phyloP scores from a whole-genome alignment of 2,113 vertebrate genomes.

The Sclerurus mexicanus region DNA sequence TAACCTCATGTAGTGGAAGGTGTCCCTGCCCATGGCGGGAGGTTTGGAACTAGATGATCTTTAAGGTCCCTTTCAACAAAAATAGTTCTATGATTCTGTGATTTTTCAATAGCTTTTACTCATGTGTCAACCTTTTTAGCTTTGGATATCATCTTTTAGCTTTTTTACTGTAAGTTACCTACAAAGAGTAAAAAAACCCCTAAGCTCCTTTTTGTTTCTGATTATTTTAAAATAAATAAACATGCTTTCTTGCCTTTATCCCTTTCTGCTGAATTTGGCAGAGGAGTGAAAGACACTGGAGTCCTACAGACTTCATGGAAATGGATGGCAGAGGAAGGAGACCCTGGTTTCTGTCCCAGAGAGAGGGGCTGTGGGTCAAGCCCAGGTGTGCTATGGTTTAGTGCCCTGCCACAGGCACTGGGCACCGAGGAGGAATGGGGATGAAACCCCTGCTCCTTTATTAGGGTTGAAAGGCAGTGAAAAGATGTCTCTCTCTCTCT shows the following conservation, averaged over 20 bases:
- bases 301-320: background rate
- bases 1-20: background rate
- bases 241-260: background rate
- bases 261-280: background rate
- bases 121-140: background rate
- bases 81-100: background rate
- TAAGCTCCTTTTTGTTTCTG: background rate
- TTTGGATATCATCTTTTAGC: background rate
- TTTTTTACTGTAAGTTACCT: background rate
- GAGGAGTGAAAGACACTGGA: background rate
- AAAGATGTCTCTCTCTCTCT: background rate
- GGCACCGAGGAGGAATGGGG: fast-evolving
- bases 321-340: background rate
- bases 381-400: too few species aligned
- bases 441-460: background rate
- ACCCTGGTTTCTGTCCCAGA: too few species aligned
- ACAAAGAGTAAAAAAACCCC: background rate
- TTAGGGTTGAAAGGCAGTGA: background rate
- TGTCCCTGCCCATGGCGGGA: background rate
- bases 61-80: background rate
- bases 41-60: background rate
- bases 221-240: background rate
- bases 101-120: background rate
- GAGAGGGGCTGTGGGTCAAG: background rate
- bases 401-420: too few species aligned